phyloP scores from a whole-genome alignment of 2,888 invertebrate genomes.

The Caenorhabditis sp. region DNA sequence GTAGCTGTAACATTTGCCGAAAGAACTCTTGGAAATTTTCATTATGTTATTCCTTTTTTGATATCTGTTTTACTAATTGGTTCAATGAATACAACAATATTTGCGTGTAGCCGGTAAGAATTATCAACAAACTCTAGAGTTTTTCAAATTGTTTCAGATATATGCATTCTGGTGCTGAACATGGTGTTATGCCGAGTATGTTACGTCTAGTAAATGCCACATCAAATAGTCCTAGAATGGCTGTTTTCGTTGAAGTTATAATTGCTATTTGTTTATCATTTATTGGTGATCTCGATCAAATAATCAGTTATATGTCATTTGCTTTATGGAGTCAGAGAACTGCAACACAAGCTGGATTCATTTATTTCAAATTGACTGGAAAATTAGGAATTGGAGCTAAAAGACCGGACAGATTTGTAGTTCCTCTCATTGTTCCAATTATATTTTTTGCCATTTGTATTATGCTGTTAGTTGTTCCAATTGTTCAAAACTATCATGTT shows the following conservation, averaged over 20 bases:
- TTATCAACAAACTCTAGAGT: no score
- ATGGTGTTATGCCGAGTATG: conserved; percentile 44
- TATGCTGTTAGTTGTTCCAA: conserved; percentile 58
- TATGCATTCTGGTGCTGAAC: conserved; percentile 24
- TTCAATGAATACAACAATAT: conserved; percentile 63
- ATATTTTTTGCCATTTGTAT: conserved; percentile 58
- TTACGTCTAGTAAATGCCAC: conserved; percentile 46
- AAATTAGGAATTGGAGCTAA: conserved; percentile 12
- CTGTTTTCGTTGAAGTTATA: conserved; percentile 58
- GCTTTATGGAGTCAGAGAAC: conserved; percentile 60
- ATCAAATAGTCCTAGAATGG: conserved; percentile 54
- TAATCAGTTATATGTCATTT: conserved; percentile 65
- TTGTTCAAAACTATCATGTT: conserved; percentile 57
- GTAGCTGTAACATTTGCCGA: conserved; percentile 78
- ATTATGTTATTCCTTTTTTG: conserved; percentile 62
- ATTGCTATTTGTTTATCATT: conserved; percentile 58
- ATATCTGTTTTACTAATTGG: conserved; percentile 62
- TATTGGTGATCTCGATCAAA: conserved; percentile 61
- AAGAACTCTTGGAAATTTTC: conserved; percentile 55
- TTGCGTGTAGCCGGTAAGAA: conserved; percentile 52
- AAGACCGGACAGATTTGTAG: conserved; percentile 7
- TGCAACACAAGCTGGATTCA: conserved; percentile 48
- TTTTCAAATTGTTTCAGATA: conserved; percentile 2
- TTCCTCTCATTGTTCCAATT: conserved; percentile 48
- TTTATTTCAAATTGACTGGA: conserved; percentile 43